Percentiles rank a stretch among this genome's conserved stretches.
These are phyloP conservation scores for Pentalonia nigronervosa DNA, from an alignment of 1,140 invertebrate species.

Conservation along the genomic window DNA sequence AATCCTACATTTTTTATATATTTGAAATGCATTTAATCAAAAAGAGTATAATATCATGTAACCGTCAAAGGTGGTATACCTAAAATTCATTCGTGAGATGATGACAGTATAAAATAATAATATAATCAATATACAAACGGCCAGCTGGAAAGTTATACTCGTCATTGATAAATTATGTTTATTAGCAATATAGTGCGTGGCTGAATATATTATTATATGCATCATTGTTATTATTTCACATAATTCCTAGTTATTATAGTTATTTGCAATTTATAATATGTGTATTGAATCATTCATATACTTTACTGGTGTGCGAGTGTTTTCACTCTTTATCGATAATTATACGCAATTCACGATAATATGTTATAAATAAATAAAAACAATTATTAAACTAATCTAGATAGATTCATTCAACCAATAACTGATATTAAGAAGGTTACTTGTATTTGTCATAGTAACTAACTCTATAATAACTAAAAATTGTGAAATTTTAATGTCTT, in stretches of 20 bases:
- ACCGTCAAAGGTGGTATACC: not conserved
- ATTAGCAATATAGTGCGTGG: not conserved
- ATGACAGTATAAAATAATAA: not conserved
- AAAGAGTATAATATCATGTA: not conserved
- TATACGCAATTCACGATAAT: not conserved
- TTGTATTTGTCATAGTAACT: not conserved
- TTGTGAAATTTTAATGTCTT: not conserved
- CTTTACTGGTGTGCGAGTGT: not conserved
- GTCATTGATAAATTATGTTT: not conserved
- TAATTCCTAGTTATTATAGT: not conserved
- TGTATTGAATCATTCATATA: not conserved
- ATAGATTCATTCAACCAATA: not conserved
- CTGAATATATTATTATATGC: slow-evolving; percentile 4
- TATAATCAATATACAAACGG: not conserved
- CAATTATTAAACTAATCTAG: not conserved
- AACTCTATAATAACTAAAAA: not conserved
- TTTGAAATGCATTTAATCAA: not conserved
- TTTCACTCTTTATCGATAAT: not conserved
- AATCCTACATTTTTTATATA: not conserved
- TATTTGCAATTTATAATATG: not conserved
- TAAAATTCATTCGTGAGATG: not conserved
- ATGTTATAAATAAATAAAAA: not conserved
- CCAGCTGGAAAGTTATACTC: not conserved
- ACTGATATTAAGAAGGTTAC: not conserved
- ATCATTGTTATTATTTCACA: not conserved